Conservation (phyloP, 2,888 invertebrate species). For the Athalia circularis region DNA sequence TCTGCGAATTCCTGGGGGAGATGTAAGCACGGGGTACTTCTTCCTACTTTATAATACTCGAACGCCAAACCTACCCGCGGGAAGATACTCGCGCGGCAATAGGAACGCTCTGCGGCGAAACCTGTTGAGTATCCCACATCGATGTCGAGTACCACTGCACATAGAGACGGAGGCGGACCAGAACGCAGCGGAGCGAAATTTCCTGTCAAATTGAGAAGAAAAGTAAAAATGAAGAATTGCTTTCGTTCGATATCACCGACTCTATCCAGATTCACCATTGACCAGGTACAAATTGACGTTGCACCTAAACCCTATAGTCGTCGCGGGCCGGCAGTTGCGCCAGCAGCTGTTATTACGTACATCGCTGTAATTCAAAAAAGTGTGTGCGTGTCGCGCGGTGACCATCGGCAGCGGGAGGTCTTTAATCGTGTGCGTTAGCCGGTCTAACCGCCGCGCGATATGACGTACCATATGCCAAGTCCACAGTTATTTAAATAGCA, state of each 20-base stretch:
- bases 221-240: too few species aligned
- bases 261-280: not conserved
- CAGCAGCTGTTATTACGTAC: constrained; percentile 22
- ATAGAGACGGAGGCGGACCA: too few species aligned
- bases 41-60: too few species aligned
- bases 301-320: not conserved
- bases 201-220: not conserved
- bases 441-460: constrained; percentile 7
- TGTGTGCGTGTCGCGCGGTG: not conserved
- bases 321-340: constrained; percentile 1
- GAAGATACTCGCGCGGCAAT: not conserved
- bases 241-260: too few species aligned
- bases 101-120: not conserved
- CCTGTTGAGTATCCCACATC: constrained; percentile 34
- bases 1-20: too few species aligned
- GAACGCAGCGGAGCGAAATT: not conserved
- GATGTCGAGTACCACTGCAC: too few species aligned
- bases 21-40: too few species aligned
- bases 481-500: constrained; percentile 13
- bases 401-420: not conserved
- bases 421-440: not conserved
- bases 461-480: constrained; percentile 9
- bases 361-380: not conserved
- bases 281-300: not conserved
- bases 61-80: not conserved